Evolutionary conservation across 2,113 vertebrate genomes (phyloP).

Genomic region (Pygoscelis antarcticus): DNA sequence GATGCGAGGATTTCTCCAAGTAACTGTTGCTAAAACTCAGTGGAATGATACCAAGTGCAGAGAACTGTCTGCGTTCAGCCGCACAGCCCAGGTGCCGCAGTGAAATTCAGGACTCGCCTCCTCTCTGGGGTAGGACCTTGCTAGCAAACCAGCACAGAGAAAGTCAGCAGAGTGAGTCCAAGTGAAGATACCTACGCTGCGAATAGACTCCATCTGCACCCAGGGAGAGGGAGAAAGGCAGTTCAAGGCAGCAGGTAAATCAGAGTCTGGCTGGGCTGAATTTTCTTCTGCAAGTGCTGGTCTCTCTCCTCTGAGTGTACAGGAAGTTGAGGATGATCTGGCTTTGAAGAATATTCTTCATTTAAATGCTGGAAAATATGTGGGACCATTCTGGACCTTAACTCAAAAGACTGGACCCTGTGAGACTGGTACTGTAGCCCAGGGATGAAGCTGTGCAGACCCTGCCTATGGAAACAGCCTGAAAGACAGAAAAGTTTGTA

Average conservation of each 20-base stretch:
- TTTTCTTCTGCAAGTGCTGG: not conserved
- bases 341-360: not conserved
- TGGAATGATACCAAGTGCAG: not conserved
- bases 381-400: not conserved
- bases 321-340: not conserved
- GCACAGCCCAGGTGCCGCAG: not conserved
- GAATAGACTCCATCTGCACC: not conserved
- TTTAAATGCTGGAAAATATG: not conserved
- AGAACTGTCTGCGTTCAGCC: not conserved
- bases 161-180: not conserved
- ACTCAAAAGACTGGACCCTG: not conserved
- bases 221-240: not conserved
- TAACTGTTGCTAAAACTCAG: not conserved
- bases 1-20: not conserved
- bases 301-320: not conserved
- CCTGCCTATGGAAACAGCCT: not conserved
- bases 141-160: not conserved
- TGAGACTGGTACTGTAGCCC: not conserved
- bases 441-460: not conserved
- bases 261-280: not conserved
- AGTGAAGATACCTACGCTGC: accelerated
- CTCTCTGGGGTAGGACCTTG: not conserved
- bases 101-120: not conserved
- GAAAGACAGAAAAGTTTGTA: not conserved
- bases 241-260: not conserved